Base-by-base conservation (phyloP, 2,888 invertebrate species). In the Ophioninae sp. region DNA sequence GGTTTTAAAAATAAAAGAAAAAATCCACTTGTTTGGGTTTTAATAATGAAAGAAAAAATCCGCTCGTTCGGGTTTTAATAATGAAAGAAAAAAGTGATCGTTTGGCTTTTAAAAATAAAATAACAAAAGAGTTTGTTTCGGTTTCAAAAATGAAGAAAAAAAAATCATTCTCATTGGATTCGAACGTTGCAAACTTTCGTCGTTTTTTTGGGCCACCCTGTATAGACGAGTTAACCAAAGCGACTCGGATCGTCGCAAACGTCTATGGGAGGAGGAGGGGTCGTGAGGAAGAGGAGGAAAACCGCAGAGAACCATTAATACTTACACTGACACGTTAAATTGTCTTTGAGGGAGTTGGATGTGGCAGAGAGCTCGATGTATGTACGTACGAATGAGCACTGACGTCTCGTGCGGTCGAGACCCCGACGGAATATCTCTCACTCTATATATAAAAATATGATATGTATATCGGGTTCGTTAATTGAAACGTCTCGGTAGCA, bases 401-500 rank as follows among this genome's bases (percentile, higher is more conserved):
- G 75, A 79, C 65, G 78, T 74, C 69, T 78, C 69, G 74, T 74
- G 83, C 63, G 63, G 69, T 69, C 63, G 78, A 37, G 63, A 77
- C 65, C 64, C 61, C 20, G 37, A 37, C 17, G 44, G 9, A 8
- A 8, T 44, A 8, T 44, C 44, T 44, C 44, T 44, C 44, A 10
- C 10, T 41, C 41, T 7, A 44, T 44, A 44, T 13, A 10, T 9
- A 10, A 2, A 44, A 10, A 44, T 44, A 44, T 44, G 10, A 23
- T 23, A 10, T 44, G 44, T 56, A 10, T 63, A 69, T 41, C 68
- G 37, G 79, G 64, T 82, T 64, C 69, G 86, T 88, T 90, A 89
- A 91, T 90, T 91, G 89, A 90, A 90, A 90, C 85, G 88, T 91
- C 87, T 82, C 83, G 73, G 61, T 78, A 77, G 61, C 61, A 61